These are phyloP conservation scores for Campoplex capitator DNA, from an alignment of 2,888 invertebrate genomes.

Conservation along the genomic window DNA sequence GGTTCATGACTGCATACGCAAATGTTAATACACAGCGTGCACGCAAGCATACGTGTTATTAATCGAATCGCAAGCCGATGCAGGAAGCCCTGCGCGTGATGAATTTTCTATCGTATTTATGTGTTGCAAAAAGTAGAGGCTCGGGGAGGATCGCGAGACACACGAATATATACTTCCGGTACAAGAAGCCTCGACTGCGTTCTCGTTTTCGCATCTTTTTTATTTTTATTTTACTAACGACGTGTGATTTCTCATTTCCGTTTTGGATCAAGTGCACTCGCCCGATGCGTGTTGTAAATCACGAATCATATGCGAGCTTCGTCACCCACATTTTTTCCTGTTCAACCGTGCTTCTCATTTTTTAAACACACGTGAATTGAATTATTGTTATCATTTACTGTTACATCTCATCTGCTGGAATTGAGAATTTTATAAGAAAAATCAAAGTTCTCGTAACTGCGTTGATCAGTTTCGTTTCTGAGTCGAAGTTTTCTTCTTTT, in stretches of 20 bases:
- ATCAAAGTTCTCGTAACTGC: not conserved
- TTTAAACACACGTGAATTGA: not conserved
- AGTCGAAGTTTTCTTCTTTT: not conserved
- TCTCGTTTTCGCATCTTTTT: constrained; percentile 4
- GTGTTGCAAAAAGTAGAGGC: constrained; percentile 35
- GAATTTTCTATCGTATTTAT: constrained; percentile 51
- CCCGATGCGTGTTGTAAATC: not conserved
- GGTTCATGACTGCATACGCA: constrained; percentile 25
- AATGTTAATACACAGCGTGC: not conserved
- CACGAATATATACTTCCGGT: constrained; percentile 52
- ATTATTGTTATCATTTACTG: no score
- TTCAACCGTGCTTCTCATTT: not conserved
- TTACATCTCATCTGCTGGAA: no score
- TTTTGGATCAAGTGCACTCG: constrained; percentile 15
- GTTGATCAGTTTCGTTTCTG: not conserved
- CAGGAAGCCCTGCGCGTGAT: constrained; percentile 50
- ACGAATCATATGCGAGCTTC: not conserved
- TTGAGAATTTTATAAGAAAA: not conserved
- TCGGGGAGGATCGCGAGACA: constrained; percentile 11
- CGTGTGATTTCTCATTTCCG: constrained; percentile 47
- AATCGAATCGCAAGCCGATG: constrained; percentile 33
- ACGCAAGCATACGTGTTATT: not conserved
- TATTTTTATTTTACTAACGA: constrained; percentile 30
- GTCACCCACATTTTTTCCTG: not conserved
- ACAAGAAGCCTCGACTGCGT: constrained; percentile 49